Evolutionary conservation across 2,888 invertebrate genomes (phyloP).

Genomic region (Cordilura impudica): DNA sequence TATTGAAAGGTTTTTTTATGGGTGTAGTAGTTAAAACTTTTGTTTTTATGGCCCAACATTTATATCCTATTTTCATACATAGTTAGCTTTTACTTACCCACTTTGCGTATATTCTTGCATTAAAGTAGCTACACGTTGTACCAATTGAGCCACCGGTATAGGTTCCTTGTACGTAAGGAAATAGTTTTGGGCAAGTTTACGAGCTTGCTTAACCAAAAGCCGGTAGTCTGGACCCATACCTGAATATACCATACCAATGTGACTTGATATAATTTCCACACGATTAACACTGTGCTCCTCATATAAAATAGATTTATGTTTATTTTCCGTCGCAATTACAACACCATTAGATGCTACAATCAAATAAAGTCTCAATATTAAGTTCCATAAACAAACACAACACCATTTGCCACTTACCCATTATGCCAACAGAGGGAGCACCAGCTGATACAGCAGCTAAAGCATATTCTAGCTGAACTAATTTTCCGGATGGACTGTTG

Average conservation of each 20-base stretch:
- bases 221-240: conserved; percentile 96
- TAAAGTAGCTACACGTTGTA: conserved; percentile 95
- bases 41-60: too few relatives aligned
- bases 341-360: conserved; percentile 95
- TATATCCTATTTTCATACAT: too few relatives aligned
- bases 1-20: too few relatives aligned
- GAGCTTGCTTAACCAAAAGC: conserved; percentile 91
- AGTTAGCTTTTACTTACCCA: conserved; percentile 79
- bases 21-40: too few relatives aligned
- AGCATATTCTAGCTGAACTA: conserved; percentile 99
- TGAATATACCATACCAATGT: conserved; percentile 98
- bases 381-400: background rate
- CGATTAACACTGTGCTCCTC: conserved; percentile 98
- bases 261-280: conserved; percentile 96
- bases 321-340: conserved; percentile 99
- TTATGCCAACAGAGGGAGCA: conserved; percentile 98
- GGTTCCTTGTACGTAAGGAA: conserved; percentile 93
- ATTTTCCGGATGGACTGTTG: conserved; percentile 97
- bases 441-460: conserved; percentile 98
- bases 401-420: conserved; percentile 85
- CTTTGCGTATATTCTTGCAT: conserved; percentile 99
- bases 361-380: background rate
- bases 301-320: conserved; percentile 96
- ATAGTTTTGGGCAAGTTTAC: conserved; percentile 98
- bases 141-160: conserved; percentile 97